A percentile compares a stretch with the other conserved stretches of the same genome.
These are phyloP conservation scores for Spisula subtruncata DNA, from an alignment of 2,888 invertebrate species.

Conservation along the genomic window DNA sequence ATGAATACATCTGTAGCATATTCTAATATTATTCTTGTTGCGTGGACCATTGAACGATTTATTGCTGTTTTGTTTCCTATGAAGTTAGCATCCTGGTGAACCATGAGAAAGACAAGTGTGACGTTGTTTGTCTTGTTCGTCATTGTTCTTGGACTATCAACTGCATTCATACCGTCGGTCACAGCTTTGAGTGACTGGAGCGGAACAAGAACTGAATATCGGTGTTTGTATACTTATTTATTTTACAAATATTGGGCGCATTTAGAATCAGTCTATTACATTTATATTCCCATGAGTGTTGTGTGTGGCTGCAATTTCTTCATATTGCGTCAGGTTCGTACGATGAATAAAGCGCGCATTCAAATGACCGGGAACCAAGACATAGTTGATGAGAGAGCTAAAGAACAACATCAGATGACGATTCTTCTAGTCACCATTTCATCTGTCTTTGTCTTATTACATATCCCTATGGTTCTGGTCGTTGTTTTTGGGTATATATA, in stretches of 20 bases:
- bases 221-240: constrained; percentile 25
- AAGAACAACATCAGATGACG: constrained; percentile 43
- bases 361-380: constrained; percentile 36
- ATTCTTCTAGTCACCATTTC: constrained; percentile 29
- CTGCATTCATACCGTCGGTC: not conserved
- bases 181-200: not conserved
- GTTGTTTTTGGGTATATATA: not conserved
- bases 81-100: constrained; percentile 28
- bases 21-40: constrained; percentile 42
- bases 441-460: constrained; percentile 33
- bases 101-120: constrained; percentile 23
- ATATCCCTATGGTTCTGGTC: constrained; percentile 33
- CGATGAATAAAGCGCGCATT: constrained; percentile 24
- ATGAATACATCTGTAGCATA: not conserved
- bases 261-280: constrained; percentile 39
- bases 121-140: not conserved
- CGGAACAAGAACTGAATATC: not conserved
- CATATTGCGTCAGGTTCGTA: constrained; percentile 20
- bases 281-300: constrained; percentile 40
- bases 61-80: constrained; percentile 50
- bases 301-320: constrained; percentile 29
- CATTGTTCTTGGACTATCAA: not conserved
- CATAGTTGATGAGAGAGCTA: constrained; percentile 20
- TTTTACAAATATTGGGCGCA: constrained; percentile 17
- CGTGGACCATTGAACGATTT: constrained; percentile 50